Conservation (phyloP, 2,888 invertebrate genomes). For the Cantharis nigra region DNA sequence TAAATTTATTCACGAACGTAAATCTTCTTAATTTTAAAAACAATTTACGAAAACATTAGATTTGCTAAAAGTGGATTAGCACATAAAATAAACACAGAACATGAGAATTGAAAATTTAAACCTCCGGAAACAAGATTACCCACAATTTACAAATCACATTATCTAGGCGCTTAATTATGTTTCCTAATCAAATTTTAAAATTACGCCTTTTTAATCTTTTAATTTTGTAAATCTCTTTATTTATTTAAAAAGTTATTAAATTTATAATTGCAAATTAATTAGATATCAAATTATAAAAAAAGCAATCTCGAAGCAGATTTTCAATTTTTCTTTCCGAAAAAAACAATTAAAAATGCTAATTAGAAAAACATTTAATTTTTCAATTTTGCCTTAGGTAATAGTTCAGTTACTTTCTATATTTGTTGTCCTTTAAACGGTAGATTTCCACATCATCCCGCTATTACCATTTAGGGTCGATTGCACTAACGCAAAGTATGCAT, state of each 20-base stretch:
- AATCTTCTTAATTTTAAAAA: neutral
- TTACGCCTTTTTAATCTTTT: neutral
- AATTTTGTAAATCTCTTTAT: neutral
- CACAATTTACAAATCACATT: neutral
- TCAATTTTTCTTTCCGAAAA: neutral
- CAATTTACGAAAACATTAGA: neutral
- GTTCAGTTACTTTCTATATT: too few species aligned
- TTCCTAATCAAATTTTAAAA: neutral
- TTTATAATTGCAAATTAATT: neutral
- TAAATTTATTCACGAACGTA: neutral
- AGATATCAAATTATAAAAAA: neutral
- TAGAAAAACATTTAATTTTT: neutral
- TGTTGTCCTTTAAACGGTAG: too few species aligned
- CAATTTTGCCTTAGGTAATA: too few species aligned
- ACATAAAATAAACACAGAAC: neutral
- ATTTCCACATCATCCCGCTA: too few species aligned
- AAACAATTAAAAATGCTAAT: neutral
- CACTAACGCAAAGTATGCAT: too few species aligned
- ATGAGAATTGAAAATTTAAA: neutral
- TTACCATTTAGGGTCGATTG: too few species aligned
- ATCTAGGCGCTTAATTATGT: neutral
- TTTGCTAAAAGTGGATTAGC: neutral
- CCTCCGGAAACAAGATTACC: neutral
- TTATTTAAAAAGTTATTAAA: neutral
- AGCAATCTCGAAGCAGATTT: neutral